Conservation (phyloP, 2,888 invertebrate genomes). For the Erannis defoliaria region DNA sequence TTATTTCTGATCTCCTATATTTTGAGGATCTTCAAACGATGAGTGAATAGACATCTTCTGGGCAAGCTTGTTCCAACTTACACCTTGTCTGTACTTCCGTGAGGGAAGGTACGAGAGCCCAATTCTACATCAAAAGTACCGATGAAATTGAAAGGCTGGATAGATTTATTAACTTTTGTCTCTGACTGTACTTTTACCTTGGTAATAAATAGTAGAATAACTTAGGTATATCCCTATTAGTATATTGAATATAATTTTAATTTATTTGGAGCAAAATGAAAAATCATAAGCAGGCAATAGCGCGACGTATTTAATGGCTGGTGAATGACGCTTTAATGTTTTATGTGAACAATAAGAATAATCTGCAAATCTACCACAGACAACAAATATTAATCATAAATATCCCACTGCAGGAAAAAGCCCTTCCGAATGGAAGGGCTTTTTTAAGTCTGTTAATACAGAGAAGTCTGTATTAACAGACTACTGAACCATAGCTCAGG, state of each 20-base stretch:
- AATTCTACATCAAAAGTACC: no score
- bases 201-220: not conserved
- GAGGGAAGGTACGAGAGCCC: no score
- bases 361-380: conserved; percentile 10
- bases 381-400: conserved; percentile 4
- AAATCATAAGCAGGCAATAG: conserved; percentile 52
- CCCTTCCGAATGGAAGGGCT: no score
- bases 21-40: no score
- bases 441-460: not conserved
- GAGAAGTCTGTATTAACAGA: not conserved
- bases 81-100: not conserved
- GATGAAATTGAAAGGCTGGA: not conserved
- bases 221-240: no score
- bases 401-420: not conserved
- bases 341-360: conserved; percentile 8
- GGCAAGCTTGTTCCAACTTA: no score
- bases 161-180: not conserved
- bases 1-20: no score
- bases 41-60: no score
- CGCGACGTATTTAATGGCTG: conserved; percentile 70
- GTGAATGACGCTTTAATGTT: conserved; percentile 31
- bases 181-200: not conserved
- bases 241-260: conserved; percentile 23
- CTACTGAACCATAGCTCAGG: no score
- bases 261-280: conserved; percentile 59